Conservation (phyloP, 2,113 vertebrate species). For the Aramus guarauna region DNA sequence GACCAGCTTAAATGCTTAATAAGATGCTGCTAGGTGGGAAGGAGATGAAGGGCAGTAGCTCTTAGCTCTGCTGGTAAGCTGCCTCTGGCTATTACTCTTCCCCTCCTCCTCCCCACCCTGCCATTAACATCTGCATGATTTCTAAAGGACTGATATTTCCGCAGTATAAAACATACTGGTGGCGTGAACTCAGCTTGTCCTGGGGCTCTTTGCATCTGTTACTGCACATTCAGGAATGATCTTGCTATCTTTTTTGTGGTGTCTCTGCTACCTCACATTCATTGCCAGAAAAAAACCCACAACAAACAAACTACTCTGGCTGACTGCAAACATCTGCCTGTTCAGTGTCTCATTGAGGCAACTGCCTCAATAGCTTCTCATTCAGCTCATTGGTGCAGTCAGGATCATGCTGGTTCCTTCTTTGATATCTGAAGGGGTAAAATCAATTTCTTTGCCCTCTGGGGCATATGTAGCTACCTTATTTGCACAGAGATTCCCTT, state of each 20-base stretch:
- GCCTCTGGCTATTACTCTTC: background rate
- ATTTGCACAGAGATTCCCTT: background rate
- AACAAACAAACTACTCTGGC: background rate
- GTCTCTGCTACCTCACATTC: background rate
- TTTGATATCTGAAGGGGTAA: constrained; percentile 16
- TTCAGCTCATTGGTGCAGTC: background rate
- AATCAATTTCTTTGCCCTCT: background rate
- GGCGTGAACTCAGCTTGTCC: background rate
- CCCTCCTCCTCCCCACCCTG: background rate
- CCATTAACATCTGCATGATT: background rate
- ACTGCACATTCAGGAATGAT: background rate
- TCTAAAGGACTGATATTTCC: background rate
- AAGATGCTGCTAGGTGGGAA: background rate
- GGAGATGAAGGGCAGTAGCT: background rate
- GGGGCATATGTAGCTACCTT: background rate
- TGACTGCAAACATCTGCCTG: background rate
- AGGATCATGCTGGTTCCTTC: background rate
- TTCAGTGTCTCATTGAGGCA: background rate
- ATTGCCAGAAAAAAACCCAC: background rate
- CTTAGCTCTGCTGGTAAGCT: background rate
- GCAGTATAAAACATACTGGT: background rate
- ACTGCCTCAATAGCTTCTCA: background rate
- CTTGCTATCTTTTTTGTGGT: background rate
- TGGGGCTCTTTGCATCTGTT: background rate
- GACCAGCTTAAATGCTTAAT: background rate